These are phyloP conservation scores for Bradypodion ventrale DNA, from an alignment of 2,797 vertebrate genomes.

Conservation along the genomic window DNA sequence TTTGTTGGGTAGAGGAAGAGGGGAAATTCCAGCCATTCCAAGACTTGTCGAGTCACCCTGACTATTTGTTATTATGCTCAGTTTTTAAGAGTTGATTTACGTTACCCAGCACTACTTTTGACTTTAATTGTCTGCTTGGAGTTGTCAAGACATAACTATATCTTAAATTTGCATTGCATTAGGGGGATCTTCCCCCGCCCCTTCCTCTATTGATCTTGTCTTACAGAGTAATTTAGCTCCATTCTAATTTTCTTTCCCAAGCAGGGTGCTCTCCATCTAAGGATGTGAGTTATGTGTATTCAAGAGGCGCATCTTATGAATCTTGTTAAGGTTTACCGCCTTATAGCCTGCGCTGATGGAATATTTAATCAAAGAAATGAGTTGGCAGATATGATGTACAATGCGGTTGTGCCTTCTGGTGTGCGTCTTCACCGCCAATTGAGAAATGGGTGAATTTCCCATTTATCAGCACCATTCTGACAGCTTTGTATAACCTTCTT, in stretches of 20 bases:
- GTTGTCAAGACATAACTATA: slow-evolving; percentile 71
- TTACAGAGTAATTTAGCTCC: slow-evolving; percentile 79
- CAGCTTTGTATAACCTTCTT: slow-evolving; percentile 80
- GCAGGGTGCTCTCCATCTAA: slow-evolving; percentile 69
- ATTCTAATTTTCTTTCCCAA: slow-evolving; percentile 80
- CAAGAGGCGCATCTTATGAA: slow-evolving; percentile 80
- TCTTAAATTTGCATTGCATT: slow-evolving; percentile 75
- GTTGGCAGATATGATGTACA: slow-evolving; percentile 82
- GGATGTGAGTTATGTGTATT: slow-evolving; percentile 83
- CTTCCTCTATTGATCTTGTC: slow-evolving; percentile 73
- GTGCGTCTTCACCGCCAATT: slow-evolving; percentile 73
- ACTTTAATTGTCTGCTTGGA: slow-evolving; percentile 74
- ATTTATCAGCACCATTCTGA: slow-evolving; percentile 77
- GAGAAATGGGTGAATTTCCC: slow-evolving; percentile 73
- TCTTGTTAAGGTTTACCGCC: slow-evolving; percentile 83
- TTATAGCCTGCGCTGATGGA: slow-evolving; percentile 77
- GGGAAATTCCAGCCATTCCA: slow-evolving; percentile 39
- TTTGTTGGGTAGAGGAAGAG: not conserved
- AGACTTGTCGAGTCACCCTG: slow-evolving; percentile 40
- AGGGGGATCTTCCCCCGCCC: slow-evolving; percentile 66
- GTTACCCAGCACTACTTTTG: slow-evolving; percentile 64
- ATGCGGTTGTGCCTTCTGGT: slow-evolving; percentile 69
- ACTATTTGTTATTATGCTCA: slow-evolving; percentile 56
- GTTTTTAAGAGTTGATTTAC: slow-evolving; percentile 69
- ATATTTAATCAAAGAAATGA: slow-evolving; percentile 89